phyloP scores from a whole-genome alignment of 2,797 vertebrate species.

The Sebastiscus albofasciatus region DNA sequence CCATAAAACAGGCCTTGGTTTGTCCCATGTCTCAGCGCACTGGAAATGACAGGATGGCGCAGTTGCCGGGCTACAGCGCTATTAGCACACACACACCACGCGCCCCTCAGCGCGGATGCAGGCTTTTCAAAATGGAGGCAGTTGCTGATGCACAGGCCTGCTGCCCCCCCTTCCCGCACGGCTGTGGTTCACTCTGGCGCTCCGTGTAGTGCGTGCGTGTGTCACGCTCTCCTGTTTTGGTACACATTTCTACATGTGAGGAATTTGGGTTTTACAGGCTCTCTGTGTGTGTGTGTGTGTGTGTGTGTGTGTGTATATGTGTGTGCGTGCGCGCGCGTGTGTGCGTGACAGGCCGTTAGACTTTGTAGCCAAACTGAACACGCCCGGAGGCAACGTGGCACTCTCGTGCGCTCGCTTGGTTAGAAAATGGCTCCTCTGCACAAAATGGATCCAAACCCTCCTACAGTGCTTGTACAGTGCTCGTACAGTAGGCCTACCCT shows the following conservation, averaged over 20 bases:
- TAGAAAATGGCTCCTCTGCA: slow-evolving; percentile 67
- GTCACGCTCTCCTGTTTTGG: neutral
- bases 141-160: slow-evolving; percentile 31
- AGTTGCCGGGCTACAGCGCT: slow-evolving; percentile 32
- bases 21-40: neutral
- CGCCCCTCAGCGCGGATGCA: slow-evolving; percentile 24
- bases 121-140: slow-evolving; percentile 70
- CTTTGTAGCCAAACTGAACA: neutral
- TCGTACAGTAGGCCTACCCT: too few species aligned
- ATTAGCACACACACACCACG: neutral
- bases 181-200: neutral
- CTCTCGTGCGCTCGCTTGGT: neutral
- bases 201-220: neutral
- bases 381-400: slow-evolving; percentile 20
- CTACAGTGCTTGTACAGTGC: neutral
- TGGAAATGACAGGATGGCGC: slow-evolving; percentile 35
- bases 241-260: neutral
- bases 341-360: neutral
- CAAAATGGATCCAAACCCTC: slow-evolving; percentile 63
- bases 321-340: too few species aligned
- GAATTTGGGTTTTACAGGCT: neutral
- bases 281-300: too few species aligned
- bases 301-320: too few species aligned
- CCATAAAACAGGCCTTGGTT: neutral
- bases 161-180: neutral